Conservation (phyloP, 2,113 vertebrate genomes). For the Callipepla squamata region DNA sequence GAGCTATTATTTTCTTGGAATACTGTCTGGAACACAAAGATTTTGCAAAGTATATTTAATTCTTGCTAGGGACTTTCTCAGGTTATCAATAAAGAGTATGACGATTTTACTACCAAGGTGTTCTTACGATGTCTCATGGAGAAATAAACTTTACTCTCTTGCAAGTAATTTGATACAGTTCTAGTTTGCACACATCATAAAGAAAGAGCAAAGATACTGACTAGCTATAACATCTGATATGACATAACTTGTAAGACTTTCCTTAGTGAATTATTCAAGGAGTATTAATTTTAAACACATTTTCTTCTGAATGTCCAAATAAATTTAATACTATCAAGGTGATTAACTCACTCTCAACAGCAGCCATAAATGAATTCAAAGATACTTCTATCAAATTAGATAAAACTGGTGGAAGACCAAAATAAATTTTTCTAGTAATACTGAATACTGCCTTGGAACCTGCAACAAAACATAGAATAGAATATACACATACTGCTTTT, state of each 20-base stretch:
- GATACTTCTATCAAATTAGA: background rate
- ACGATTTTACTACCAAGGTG: background rate
- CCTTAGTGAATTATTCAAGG: constrained; percentile 48
- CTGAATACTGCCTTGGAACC: background rate
- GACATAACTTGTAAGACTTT: background rate
- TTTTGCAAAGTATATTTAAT: background rate
- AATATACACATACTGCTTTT: background rate
- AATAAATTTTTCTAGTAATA: background rate
- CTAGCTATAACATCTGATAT: background rate
- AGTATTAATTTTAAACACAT: constrained; percentile 50
- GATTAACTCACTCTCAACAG: constrained; percentile 19
- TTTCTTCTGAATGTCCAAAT: constrained; percentile 13
- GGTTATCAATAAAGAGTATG: background rate
- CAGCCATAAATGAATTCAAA: constrained; percentile 23
- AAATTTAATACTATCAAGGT: constrained; percentile 39
- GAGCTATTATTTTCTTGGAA: background rate
- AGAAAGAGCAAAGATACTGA: constrained; percentile 35
- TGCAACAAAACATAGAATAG: background rate
- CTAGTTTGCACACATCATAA: constrained; percentile 41
- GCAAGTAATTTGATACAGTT: constrained; percentile 38
- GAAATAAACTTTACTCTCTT: constrained; percentile 19
- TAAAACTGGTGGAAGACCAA: background rate
- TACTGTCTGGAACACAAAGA: background rate
- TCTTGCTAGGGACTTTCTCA: background rate
- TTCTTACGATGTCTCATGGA: background rate